Base-by-base conservation (phyloP, 1,140 invertebrate genomes). In the Potamilus streckersoni region DNA sequence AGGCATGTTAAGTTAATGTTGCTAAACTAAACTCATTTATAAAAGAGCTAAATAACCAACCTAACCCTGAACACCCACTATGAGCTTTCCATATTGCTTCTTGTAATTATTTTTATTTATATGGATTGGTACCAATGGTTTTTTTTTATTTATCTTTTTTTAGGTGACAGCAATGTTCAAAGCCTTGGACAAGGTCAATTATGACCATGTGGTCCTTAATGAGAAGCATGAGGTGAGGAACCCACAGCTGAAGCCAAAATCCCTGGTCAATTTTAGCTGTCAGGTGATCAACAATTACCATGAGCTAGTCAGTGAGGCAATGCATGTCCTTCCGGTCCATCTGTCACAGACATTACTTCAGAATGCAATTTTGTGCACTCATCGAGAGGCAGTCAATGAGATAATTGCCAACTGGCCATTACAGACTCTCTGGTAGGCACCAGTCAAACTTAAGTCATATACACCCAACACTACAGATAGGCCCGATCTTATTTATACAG, bases 341-440 rank as follows among this genome's bases (percentile, higher is more conserved):
- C 64, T 85, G 55, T 77, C 79, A 49, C 81, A 73, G 15, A 69
- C 69, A 23, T 66, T 84, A 15, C 71, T 85, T 55, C 62, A 79
- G 55, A 76, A 71, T 27, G 83, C 81, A 16, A 79, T 85, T 19
- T 63, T 74, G 15, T 73, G 76, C 63, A 68, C 75, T 17, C 80
- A 83, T 49, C 75, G 71, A 11, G 62, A 68, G 61, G 81, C 82
- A 55, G 72, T 84, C 17, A 80, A 64, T 60, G 76, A 69, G 27
- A 78, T 85, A 19, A 78, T 85, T 56, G 78, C 82, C 5, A 82
- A 80, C 69, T 85, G 84, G 84, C 84, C 84, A 13, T 66, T 81
- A 20, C 62, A 73, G 27, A 76, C 72, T 16, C 74, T 85, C 60
- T 79, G 84, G 84, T 85, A 77, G 75, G 62, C 27, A n/a, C 27